Evolutionary conservation across 2,113 vertebrate species (phyloP), one percentile per base, ranked within the genome.

Genomic region (Ardeotis arabs): DNA sequence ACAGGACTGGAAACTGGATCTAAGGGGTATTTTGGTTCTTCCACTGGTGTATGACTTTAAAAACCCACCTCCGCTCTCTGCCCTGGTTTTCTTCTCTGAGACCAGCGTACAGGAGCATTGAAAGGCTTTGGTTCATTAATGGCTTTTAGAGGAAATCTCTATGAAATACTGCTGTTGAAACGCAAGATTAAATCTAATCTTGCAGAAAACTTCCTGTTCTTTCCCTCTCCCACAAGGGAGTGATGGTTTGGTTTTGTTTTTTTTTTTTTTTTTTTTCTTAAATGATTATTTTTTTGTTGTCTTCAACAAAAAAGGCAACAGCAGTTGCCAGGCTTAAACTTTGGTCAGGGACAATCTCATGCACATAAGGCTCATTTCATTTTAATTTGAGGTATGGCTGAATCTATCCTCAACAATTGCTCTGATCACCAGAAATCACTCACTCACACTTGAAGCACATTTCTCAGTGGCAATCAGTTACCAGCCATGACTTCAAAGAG

Each of bases 141-240:
- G 83, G 76, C 69, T 90, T 90, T 89, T n/a, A 53, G 84, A 84
- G 56, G 68, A 75, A 81, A 87, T 72, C 52, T 92, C 80, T 76
- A 2, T 31, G 73, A 95, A 92, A 68, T 52, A 14, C 68, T 64
- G 78, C 81, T 83, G 53, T 29, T 55, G 50, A 77, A 90, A 86
- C 56, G 56, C 52, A 81, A 91, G 76, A 84, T 84, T 68, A 56
- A 56, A 76, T 63, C 52, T 86, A 45, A 90, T 84, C 64, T 90
- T 93, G 35, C 50, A 37, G 9, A 69, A 96, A 95, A 69, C 64
- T 67, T 86, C 47, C 59, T 37, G 8, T 73, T 73, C 60, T 78
- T 87, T 70, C 31, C 55, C 49, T 90, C 17, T 94, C 16, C 10
- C 53, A 22, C 19, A 28, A 75, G 18, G 15, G 17, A 91, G 27